Percentiles rank a stretch among this genome's conserved stretches.
Conservation (phyloP, 2,113 vertebrate genomes). For the Python bivittatus region DNA sequence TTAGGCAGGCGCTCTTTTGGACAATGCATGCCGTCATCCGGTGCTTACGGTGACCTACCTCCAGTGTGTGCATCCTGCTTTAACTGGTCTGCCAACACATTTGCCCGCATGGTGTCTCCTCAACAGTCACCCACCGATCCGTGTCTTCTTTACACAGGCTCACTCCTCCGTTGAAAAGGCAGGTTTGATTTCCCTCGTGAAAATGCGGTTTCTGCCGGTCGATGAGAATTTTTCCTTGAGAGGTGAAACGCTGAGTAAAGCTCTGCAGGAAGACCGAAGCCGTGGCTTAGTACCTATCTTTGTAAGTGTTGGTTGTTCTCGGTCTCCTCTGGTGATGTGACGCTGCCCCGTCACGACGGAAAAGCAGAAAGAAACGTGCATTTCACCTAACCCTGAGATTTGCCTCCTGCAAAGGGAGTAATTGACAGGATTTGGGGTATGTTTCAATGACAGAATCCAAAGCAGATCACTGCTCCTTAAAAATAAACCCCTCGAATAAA, state of each 20-base stretch:
- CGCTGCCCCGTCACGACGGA: neutral
- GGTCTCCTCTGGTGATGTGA: neutral
- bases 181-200: slow-evolving; percentile 91
- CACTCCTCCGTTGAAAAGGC: slow-evolving; percentile 97
- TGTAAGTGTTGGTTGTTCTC: slow-evolving; percentile 73
- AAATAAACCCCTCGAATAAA: neutral
- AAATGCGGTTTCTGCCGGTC: slow-evolving; percentile 87
- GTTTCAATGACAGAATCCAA: neutral
- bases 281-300: slow-evolving; percentile 88
- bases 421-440: neutral
- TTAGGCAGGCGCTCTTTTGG: neutral
- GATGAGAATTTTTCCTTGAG: slow-evolving; percentile 88
- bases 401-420: neutral
- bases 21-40: neutral
- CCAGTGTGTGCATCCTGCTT: neutral
- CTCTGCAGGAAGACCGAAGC: slow-evolving; percentile 85
- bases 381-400: too few relatives aligned
- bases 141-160: slow-evolving; percentile 73
- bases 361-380: too few relatives aligned
- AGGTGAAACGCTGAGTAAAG: slow-evolving; percentile 84
- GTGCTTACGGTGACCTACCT: neutral
- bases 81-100: neutral
- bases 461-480: neutral
- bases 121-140: neutral
- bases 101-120: neutral